Percentiles rank a stretch among this genome's conserved stretches.
Conservation (phyloP, 2,888 invertebrate species). For the Calameuta idolon region DNA sequence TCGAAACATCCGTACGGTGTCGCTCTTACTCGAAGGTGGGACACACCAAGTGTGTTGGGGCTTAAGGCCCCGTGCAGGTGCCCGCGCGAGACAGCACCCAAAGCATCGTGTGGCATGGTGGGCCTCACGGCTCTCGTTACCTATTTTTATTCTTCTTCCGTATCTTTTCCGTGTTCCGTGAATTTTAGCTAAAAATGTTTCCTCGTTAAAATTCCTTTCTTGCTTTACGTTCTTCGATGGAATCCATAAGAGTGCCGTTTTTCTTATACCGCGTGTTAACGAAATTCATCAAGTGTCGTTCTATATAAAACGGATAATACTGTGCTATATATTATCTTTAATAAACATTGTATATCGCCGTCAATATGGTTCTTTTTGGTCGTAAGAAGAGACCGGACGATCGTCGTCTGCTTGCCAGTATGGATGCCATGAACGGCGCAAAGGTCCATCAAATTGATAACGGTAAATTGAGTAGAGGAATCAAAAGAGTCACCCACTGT, state of each 20-base stretch:
- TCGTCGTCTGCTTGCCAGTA: conserved; percentile 58
- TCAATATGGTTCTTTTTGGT: conserved; percentile 58
- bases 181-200: background rate
- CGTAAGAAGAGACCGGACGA: conserved; percentile 60
- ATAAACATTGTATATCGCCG: background rate
- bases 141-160: background rate
- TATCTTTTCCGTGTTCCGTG: background rate
- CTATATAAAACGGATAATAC: background rate
- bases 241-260: background rate
- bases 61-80: conserved; percentile 38
- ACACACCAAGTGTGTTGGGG: conserved; percentile 28
- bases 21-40: conserved; percentile 29
- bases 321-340: background rate
- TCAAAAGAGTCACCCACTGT: background rate
- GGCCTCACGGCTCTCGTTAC: background rate
- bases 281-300: background rate
- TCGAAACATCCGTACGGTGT: conserved; percentile 36
- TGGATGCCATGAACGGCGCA: conserved; percentile 55
- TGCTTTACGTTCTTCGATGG: background rate
- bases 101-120: background rate
- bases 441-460: conserved; percentile 60
- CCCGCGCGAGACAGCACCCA: background rate
- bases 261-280: background rate
- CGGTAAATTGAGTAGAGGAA: conserved; percentile 48
- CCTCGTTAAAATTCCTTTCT: background rate